phyloP scores from a whole-genome alignment of 30 jellyfish, hydroid and myxozoan genomes.

The Aurelia sp. region DNA sequence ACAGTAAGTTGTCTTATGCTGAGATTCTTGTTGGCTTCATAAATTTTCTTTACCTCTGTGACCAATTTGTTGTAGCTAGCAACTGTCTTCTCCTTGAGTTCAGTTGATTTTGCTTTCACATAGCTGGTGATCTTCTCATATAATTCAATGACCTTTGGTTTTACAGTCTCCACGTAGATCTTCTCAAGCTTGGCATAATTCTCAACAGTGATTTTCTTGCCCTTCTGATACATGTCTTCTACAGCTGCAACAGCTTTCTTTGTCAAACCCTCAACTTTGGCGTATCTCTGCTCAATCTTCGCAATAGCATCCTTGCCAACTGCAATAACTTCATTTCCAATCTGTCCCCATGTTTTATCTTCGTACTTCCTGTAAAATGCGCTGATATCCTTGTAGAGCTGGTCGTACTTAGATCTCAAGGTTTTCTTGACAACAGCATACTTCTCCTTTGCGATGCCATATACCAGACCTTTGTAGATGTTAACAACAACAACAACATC shows the following conservation, averaged over 20 bases:
- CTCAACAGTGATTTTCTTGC: conserved; percentile 4
- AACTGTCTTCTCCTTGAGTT: conserved; percentile 28
- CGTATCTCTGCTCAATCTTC: conserved; percentile 20
- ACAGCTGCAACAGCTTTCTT: not conserved
- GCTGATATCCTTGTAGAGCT: conserved; percentile 13
- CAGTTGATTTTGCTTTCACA: conserved; percentile 22
- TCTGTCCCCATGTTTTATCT: conserved; percentile 95
- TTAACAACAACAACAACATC: conserved; percentile 60
- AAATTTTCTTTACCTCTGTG: conserved; percentile 52
- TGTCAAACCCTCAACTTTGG: conserved; percentile 21
- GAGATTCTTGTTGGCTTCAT: conserved; percentile 77
- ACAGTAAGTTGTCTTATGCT: conserved; percentile 59
- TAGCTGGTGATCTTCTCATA: conserved; percentile 45
- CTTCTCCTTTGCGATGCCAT: conserved; percentile 55
- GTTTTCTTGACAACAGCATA: conserved; percentile 40
- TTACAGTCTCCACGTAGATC: conserved; percentile 44
- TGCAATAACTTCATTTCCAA: conserved; percentile 33
- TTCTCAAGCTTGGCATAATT: conserved; percentile 16
- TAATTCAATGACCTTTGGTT: conserved; percentile 53
- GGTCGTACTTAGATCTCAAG: conserved; percentile 5
- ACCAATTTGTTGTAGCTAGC: conserved; percentile 47
- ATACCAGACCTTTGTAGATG: conserved; percentile 70
- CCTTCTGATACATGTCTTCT: conserved; percentile 8
- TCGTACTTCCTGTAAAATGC: conserved; percentile 74
- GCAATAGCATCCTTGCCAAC: not conserved